Conservation (phyloP, 2,888 invertebrate species). For the Parochlus steinenii region DNA sequence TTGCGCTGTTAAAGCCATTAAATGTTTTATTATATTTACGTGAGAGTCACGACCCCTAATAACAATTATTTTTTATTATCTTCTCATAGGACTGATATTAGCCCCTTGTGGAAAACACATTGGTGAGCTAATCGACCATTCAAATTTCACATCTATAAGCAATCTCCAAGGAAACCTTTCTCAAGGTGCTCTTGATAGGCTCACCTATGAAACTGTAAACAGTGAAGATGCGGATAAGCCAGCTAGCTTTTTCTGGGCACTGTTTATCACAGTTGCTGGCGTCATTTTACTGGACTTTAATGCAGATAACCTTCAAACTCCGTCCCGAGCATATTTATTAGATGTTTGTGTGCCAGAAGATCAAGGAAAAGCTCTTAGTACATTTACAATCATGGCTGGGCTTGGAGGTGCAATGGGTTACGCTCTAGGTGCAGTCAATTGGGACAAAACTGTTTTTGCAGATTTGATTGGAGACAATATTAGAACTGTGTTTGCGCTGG, state of each 20-base stretch:
- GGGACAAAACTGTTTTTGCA: constrained; percentile 34
- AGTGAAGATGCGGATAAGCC: background rate
- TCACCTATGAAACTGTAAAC: background rate
- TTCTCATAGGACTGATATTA: constrained; percentile 31
- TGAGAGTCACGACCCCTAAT: too few relatives aligned
- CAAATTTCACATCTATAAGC: background rate
- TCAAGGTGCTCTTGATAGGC: background rate
- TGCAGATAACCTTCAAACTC: constrained; percentile 48
- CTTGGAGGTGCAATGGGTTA: constrained; percentile 45
- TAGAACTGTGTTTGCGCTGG: constrained; percentile 38
- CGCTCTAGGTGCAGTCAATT: constrained; percentile 38
- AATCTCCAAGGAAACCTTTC: background rate
- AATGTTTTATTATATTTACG: too few relatives aligned
- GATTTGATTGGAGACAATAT: constrained; percentile 38
- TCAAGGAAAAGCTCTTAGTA: constrained; percentile 41
- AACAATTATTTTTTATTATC: background rate
- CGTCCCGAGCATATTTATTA: constrained; percentile 42
- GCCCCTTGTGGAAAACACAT: constrained; percentile 42
- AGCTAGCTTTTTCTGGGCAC: constrained; percentile 26
- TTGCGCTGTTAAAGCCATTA: too few relatives aligned
- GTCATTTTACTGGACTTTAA: constrained; percentile 44
- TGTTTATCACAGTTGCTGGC: constrained; percentile 39
- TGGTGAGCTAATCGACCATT: constrained; percentile 35
- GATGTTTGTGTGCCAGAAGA: constrained; percentile 44
- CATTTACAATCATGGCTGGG: constrained; percentile 46